These are phyloP conservation scores for Monopis laevigella DNA, from an alignment of 2,888 invertebrate genomes.

Conservation along the genomic window DNA sequence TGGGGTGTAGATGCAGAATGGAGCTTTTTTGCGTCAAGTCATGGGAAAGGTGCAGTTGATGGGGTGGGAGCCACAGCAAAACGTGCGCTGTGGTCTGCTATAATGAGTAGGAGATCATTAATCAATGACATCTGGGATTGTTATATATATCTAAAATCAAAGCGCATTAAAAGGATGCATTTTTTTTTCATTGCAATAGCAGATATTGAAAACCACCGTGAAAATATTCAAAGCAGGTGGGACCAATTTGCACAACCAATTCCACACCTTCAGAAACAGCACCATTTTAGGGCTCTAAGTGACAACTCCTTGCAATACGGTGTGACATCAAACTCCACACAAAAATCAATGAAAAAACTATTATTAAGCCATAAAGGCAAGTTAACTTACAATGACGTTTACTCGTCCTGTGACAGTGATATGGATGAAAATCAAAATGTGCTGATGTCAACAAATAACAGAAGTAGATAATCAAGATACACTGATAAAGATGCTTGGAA, in stretches of 20 bases:
- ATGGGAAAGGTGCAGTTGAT: slow-evolving; percentile 16
- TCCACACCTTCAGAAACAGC: slow-evolving; percentile 13
- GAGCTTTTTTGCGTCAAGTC: slow-evolving; percentile 16
- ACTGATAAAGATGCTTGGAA: too few relatives aligned
- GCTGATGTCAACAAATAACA: too few relatives aligned
- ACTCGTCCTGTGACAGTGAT: too few relatives aligned
- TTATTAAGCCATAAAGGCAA: slow-evolving; percentile 1
- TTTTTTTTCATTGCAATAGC: background rate
- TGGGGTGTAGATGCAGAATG: slow-evolving; percentile 15
- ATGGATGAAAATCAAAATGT: background rate
- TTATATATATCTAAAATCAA: slow-evolving; percentile 11
- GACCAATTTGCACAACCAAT: slow-evolving; percentile 4
- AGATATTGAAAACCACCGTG: background rate
- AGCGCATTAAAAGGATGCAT: background rate
- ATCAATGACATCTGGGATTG: slow-evolving; percentile 10
- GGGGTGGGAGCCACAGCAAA: slow-evolving; percentile 15
- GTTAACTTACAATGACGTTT: slow-evolving; percentile 10
- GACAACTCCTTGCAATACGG: too few relatives aligned
- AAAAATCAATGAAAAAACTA: too few relatives aligned
- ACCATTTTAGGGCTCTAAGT: slow-evolving; percentile 13
- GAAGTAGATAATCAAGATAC: too few relatives aligned
- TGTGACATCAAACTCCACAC: too few relatives aligned
- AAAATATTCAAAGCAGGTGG: slow-evolving; percentile 12
- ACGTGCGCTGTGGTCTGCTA: slow-evolving; percentile 11
- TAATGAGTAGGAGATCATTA: slow-evolving; percentile 9